Conservation (phyloP, 2,113 vertebrate genomes). For the Eulemur rufifrons region DNA sequence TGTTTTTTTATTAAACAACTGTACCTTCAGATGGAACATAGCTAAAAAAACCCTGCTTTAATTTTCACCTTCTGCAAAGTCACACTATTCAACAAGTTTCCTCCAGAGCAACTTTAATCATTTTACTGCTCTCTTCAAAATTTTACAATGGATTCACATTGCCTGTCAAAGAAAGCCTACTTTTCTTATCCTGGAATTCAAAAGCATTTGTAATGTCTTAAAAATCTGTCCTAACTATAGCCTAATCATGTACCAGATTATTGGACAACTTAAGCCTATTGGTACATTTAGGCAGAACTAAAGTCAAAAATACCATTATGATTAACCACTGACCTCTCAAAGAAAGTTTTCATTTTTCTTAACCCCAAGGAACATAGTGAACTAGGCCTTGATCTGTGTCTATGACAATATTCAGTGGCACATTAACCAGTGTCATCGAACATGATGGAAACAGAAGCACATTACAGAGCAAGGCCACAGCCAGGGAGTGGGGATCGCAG, state of each 20-base stretch:
- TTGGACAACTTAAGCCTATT: neutral
- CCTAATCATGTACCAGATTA: neutral
- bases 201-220: neutral
- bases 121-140: neutral
- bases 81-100: neutral
- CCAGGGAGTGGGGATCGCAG: neutral
- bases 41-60: neutral
- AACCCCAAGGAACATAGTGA: neutral
- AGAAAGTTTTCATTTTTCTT: neutral
- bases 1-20: neutral
- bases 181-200: neutral
- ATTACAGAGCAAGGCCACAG: neutral
- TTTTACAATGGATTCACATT: neutral
- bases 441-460: neutral
- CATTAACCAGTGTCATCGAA: neutral
- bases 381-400: neutral
- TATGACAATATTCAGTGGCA: neutral
- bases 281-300: neutral
- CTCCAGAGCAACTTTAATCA: neutral
- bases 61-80: neutral
- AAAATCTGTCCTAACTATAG: neutral
- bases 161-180: neutral
- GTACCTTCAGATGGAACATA: neutral
- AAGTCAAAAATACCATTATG: neutral
- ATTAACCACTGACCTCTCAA: neutral